Evolutionary conservation across 1,140 invertebrate genomes (phyloP).

Genomic region (Panagrolaimus sp.): DNA sequence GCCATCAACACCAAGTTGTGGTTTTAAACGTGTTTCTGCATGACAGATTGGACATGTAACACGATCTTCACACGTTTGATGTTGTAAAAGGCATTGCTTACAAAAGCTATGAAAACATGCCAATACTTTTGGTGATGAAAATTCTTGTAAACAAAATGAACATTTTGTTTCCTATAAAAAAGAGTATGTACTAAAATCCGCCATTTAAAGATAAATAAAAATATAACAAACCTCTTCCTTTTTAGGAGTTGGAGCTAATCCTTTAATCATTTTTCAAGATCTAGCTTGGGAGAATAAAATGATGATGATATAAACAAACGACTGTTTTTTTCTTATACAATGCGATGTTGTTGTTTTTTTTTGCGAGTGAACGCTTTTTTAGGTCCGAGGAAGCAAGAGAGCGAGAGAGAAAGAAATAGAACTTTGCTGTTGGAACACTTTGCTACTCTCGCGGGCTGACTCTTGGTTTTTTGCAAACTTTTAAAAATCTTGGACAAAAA

Average conservation of each 20-base stretch:
- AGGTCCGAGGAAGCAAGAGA: too few relatives aligned
- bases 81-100: constrained; percentile 83
- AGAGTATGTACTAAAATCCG: too few relatives aligned
- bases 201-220: background rate
- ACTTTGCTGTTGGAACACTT: too few relatives aligned
- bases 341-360: too few relatives aligned
- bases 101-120: constrained; percentile 95
- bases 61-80: constrained; percentile 62
- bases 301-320: too few relatives aligned
- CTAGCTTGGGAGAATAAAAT: too few relatives aligned
- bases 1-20: constrained; percentile 51
- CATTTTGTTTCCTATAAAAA: constrained; percentile 22
- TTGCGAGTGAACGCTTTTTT: too few relatives aligned
- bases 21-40: constrained; percentile 47
- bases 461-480: too few relatives aligned
- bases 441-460: too few relatives aligned
- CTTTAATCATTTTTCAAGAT: background rate
- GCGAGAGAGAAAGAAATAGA: too few relatives aligned
- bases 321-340: too few relatives aligned
- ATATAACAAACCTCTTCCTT: constrained; percentile 14
- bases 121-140: constrained; percentile 66
- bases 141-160: constrained; percentile 32
- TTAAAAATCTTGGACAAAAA: too few relatives aligned
- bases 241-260: constrained; percentile 45
- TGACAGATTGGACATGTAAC: constrained; percentile 51